phyloP scores from a whole-genome alignment of 2,888 invertebrate species.

The Lumbricus terrestris region DNA sequence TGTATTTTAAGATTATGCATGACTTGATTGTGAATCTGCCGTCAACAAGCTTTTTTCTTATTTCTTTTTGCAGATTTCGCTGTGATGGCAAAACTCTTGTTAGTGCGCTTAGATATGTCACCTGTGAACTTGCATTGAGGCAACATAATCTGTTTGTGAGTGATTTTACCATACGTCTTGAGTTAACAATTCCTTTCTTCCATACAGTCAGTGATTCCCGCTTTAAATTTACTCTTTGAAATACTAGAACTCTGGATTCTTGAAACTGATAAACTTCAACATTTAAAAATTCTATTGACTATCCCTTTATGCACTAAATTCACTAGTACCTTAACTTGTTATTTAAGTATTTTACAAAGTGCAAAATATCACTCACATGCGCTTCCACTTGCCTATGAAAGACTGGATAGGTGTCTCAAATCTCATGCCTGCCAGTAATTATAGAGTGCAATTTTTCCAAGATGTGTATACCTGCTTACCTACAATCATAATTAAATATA shows the following conservation, averaged over 20 bases:
- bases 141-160: constrained; percentile 56
- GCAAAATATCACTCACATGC: no score
- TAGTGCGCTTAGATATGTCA: constrained; percentile 53
- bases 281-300: no score
- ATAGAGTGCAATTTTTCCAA: no score
- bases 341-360: no score
- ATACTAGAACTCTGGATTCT: neutral
- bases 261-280: neutral
- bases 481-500: no score
- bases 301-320: no score
- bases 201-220: neutral
- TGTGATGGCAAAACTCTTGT: constrained; percentile 53
- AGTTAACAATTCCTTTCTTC: neutral
- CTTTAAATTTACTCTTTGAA: neutral
- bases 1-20: neutral
- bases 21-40: neutral
- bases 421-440: no score
- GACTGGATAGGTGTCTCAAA: no score
- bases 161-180: constrained; percentile 7
- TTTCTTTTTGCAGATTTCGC: constrained; percentile 45
- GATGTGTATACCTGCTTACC: no score
- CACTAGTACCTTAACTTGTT: no score
- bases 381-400: no score
- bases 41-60: neutral
- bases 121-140: constrained; percentile 54